Evolutionary conservation across 2,888 invertebrate genomes (phyloP).

Genomic region (Apoda limacodes): DNA sequence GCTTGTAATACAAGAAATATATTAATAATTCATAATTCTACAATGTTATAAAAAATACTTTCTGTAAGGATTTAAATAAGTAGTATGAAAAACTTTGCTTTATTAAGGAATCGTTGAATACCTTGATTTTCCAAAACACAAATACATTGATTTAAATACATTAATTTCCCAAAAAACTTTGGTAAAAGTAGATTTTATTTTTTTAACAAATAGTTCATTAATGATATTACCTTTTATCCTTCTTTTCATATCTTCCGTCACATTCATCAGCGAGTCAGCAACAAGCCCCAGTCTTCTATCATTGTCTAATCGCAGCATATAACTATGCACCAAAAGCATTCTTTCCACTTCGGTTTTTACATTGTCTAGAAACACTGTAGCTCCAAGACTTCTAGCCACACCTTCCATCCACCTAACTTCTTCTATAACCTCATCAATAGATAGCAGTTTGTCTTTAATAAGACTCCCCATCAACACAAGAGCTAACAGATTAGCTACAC

Average conservation of each 20-base stretch:
- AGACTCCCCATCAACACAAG: conserved; percentile 68
- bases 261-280: conserved; percentile 40
- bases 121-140: no score
- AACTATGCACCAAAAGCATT: conserved; percentile 70
- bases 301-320: conserved; percentile 51
- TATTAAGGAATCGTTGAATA: no score
- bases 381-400: conserved; percentile 43
- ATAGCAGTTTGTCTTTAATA: conserved; percentile 40
- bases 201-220: no score
- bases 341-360: conserved; percentile 61
- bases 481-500: conserved; percentile 80
- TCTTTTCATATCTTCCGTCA: conserved; percentile 46
- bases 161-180: no score
- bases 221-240: conserved; percentile 68
- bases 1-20: no score
- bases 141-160: no score
- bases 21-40: no score
- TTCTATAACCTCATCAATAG: conserved; percentile 47
- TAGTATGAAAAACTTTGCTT: no score
- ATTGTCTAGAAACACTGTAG: conserved; percentile 59
- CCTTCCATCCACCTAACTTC: conserved; percentile 68
- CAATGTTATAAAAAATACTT: no score
- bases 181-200: no score
- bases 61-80: no score
- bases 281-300: conserved; percentile 42